These are phyloP conservation scores for Morelia viridis DNA, from an alignment of 2,797 vertebrate genomes.

Conservation along the genomic window DNA sequence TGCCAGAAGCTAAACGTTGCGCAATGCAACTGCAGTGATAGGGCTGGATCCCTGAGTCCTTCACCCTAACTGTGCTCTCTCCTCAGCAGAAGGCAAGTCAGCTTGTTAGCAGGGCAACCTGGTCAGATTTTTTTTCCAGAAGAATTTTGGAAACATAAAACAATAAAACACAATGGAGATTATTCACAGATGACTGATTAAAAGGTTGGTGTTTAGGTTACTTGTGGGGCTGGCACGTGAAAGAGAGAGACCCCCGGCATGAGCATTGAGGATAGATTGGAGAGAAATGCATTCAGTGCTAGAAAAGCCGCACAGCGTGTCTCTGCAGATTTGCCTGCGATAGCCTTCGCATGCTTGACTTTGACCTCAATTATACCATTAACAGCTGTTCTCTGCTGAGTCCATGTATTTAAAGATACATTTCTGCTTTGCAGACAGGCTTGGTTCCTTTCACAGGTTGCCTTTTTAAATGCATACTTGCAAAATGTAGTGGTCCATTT, in stretches of 20 bases:
- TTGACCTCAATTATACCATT: background rate
- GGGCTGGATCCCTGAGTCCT: background rate
- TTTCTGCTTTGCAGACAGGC: background rate
- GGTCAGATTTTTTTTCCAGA: background rate
- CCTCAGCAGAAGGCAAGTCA: background rate
- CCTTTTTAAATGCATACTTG: background rate
- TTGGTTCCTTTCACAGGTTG: background rate
- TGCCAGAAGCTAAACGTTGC: background rate
- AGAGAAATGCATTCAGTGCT: background rate
- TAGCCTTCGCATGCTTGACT: background rate
- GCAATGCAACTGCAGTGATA: background rate
- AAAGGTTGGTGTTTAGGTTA: background rate
- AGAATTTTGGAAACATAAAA: no score
- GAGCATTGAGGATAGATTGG: background rate
- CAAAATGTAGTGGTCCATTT: background rate
- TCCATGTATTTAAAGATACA: background rate
- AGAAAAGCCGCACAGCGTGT: background rate
- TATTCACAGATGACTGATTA: background rate
- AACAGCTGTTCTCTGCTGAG: background rate
- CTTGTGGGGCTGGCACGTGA: background rate
- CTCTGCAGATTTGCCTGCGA: background rate
- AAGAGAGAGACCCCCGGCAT: background rate
- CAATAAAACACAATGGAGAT: background rate
- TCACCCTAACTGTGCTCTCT: background rate
- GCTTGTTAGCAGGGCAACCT: background rate